Base-by-base conservation (phyloP, 2,888 invertebrate genomes). In the Cryptus viduatorius region DNA sequence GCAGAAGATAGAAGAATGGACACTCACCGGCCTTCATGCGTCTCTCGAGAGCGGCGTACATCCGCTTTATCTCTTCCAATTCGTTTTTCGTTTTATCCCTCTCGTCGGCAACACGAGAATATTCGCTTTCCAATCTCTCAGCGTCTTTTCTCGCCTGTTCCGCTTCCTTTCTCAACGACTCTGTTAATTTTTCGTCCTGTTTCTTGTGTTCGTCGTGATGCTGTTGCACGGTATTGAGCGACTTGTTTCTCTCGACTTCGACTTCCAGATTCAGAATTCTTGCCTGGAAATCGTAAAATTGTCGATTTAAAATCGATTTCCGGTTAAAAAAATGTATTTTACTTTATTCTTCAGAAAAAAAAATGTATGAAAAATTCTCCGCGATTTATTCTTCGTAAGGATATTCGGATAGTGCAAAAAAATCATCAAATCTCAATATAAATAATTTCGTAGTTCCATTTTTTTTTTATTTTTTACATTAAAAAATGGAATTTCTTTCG, bases 241-340 rank as follows among this genome's bases (percentile, higher is more conserved):
- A 95, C 83, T 95, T 95, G 91, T 96, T 96, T 89, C 97, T 96
- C 83, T 97, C 97, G 87, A 97, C 92, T 92, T 98, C 97, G 12
- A 97, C 96, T 94, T 98, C 97, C 87, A 98, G 94, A 90, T 97
- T 97, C 37, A 96, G 95, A 92, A 98, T 96, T 93, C 96, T 96
- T 71, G 97, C 96, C 92, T 96, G 83, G 5, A 64, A 42, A 68
- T 10, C 31, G 53, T 31, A 59, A 37, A 37, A n/a, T 46, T 5
- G 4, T 4, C 29, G 29, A 12, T 48, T 48, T 4, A 48, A 12
- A 48, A 48, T 59, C 24, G 24, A 29, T 29, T 59, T 24, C 12
- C 12, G 1, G 8, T 59, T 24, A 3, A 14, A 24, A 24, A 12
- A 59, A 59, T 1, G 10, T 29, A 14, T 48, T 48, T 4, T 10